phyloP scores from a whole-genome alignment of 2,797 vertebrate species.

The Danio aesculapii region DNA sequence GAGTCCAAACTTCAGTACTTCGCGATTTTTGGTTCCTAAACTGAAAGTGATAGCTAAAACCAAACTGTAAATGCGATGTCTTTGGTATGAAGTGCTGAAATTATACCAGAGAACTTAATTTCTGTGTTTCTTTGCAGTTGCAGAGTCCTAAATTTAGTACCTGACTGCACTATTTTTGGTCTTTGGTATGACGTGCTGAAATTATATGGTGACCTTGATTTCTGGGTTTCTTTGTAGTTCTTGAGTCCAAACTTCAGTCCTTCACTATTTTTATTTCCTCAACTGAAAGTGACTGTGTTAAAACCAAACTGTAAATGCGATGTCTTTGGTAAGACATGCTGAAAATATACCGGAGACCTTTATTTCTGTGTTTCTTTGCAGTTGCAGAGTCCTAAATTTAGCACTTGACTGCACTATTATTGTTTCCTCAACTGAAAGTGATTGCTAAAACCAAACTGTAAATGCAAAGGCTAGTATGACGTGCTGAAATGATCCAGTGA shows the following conservation, averaged over 20 bases:
- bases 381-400: neutral
- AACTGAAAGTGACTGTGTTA: neutral
- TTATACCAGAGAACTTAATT: constrained; percentile 50
- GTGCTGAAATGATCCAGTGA: too few species aligned
- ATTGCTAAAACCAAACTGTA: too few species aligned
- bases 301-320: constrained; percentile 15
- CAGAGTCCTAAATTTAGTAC: neutral
- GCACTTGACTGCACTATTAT: too few species aligned
- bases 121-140: neutral
- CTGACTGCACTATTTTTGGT: too few species aligned
- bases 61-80: neutral
- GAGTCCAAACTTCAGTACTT: neutral
- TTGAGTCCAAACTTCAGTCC: neutral
- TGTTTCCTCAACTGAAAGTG: too few species aligned
- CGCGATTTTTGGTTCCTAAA: too few species aligned
- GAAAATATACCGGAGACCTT: constrained; percentile 49
- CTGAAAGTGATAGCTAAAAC: too few species aligned
- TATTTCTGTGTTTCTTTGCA: neutral
- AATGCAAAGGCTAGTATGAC: too few species aligned
- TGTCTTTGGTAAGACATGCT: too few species aligned
- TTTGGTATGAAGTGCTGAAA: too few species aligned
- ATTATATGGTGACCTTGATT: constrained; percentile 48
- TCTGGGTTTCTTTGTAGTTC: neutral
- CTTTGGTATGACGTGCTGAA: too few species aligned
- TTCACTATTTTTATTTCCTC: neutral